phyloP scores from a whole-genome alignment of 2,797 vertebrate genomes.

The Crocidura indochinensis region DNA sequence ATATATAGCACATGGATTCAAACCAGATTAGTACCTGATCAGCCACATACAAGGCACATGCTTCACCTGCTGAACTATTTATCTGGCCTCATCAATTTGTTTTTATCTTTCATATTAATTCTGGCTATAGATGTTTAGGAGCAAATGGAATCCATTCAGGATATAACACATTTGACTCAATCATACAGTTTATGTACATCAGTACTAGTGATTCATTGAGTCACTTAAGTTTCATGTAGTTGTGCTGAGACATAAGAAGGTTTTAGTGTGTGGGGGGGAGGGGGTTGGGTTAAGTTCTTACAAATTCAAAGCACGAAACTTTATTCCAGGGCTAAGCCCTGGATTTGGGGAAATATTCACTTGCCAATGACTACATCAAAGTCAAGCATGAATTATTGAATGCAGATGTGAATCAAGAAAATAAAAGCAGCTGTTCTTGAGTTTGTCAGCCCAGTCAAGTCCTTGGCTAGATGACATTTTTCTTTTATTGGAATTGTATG shows the following conservation, averaged over 20 bases:
- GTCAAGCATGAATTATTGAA: conserved; percentile 77
- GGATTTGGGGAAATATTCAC: conserved; percentile 63
- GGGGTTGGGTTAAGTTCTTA: conserved; percentile 66
- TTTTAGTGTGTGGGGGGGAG: conserved; percentile 1
- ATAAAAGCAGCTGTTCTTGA: conserved; percentile 77
- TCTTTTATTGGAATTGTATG: conserved; percentile 73
- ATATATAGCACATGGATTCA: no score
- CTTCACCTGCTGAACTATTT: no score
- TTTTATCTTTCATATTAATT: not conserved
- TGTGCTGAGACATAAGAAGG: not conserved
- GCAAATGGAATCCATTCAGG: not conserved
- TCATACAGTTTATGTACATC: no score
- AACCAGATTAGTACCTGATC: no score
- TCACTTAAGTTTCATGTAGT: not conserved
- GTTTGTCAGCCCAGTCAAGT: conserved; percentile 29
- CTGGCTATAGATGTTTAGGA: not conserved
- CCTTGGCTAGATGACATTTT: conserved; percentile 73
- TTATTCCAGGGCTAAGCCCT: conserved; percentile 70
- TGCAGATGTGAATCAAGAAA: conserved; percentile 76
- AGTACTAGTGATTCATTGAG: not conserved
- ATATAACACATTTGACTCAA: not conserved
- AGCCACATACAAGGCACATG: no score
- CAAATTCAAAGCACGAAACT: conserved; percentile 70
- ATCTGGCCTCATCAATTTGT: no score
- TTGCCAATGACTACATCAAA: conserved; percentile 79